Base-by-base conservation (phyloP, 37 sponge, comb jelly and placozoan species). In the Ianthella basta region DNA sequence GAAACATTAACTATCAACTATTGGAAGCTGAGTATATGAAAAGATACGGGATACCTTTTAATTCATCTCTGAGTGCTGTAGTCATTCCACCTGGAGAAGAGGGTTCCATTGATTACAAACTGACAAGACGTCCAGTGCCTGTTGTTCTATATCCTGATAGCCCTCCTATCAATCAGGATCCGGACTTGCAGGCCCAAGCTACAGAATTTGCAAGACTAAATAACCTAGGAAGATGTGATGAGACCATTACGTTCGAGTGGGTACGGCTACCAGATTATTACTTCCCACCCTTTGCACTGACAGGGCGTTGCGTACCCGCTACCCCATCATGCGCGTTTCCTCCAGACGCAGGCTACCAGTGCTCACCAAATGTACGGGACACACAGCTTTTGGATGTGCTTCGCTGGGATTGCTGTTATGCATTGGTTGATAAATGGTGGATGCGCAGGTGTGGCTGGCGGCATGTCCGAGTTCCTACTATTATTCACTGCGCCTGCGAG, bases 361-460 rank as follows among this genome's bases (percentile, higher is more conserved):
- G 78, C 78, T 8, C 25, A 44, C 78, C 78, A 2, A 24, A 50
- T 20, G 12, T 50, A 19, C 53, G 0, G 18, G 12, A 23, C 40
- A 24, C 37, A 12, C 24, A 15, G 18, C 25, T 25, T 8, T 15
- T 75, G 18, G 78, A 36, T 36, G 78, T 16, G 0, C 5, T 75
- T n/a, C 44, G 44, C 21, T 75, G 78, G 78, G 78, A 75, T 10
- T 75, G 78, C 78, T 75, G 78, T 41, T 75, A 44, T 44, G 39
- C 15, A 2, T 16, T 75, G 23, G 25, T 75, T 53, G 78, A 75
- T 50, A 5, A 23, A 18, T 75, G 78, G 78, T 75, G 37, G 38
- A 19, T 50, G n/a, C 78, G 78, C 4, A 1, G 40, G 12, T 75
- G 78, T 75, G 78, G 78, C 44, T 75, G 78, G 78, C 37, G 78